Evolutionary conservation across 2,113 vertebrate species (phyloP), one percentile per base, ranked within the genome.

Genomic region (Condylura cristata): DNA sequence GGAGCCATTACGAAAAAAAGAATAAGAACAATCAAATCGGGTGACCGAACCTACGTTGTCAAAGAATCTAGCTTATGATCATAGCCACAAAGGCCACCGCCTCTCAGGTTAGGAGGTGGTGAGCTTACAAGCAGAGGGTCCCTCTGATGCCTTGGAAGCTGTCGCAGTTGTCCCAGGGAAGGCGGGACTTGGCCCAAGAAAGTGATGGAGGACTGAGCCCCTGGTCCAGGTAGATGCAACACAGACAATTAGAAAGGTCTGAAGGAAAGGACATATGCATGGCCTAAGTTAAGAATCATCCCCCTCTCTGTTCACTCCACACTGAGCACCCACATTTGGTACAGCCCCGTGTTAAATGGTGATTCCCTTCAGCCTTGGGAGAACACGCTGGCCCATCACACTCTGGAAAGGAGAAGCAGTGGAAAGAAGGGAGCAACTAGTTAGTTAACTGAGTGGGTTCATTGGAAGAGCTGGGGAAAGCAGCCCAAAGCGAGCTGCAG

Each of bases 291-390:
- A 72, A 74, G 32, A 75, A 20, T 7, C 26, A 24, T 20, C 18
- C 18, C 68, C 8, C 32, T 22, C n/a, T 14, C 28, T 41, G 78
- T 22, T 32, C 61, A 37, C 2, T 72, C 66, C 86, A 41, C 7
- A 18, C 3, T 2, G 4, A 28, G 18, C 22, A 2, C 17, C 48
- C 28, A 3, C 1, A 0, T 8, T 46, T 88, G 20, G 8, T 26
- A n/a, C 32, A 41, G 22, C 28, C 30, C 76, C 63, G 13, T 32
- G 11, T 85, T 70, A 63, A 53, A 44, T 4, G 63, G 10, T 7
- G 39, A 85, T 32, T 46, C 24, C 41, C 26, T 86, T 16, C 48
- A 92, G n/a, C 8, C 30, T 90, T 22, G 46, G 53, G 41, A 51
- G 20, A 51, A n/a, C 30, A 6, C 4, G n/a, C 3, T 44, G 68